A percentile compares a stretch with the other conserved stretches of the same genome.
Conservation (phyloP, 2,888 invertebrate species). For the Cacoxenus indagator region DNA sequence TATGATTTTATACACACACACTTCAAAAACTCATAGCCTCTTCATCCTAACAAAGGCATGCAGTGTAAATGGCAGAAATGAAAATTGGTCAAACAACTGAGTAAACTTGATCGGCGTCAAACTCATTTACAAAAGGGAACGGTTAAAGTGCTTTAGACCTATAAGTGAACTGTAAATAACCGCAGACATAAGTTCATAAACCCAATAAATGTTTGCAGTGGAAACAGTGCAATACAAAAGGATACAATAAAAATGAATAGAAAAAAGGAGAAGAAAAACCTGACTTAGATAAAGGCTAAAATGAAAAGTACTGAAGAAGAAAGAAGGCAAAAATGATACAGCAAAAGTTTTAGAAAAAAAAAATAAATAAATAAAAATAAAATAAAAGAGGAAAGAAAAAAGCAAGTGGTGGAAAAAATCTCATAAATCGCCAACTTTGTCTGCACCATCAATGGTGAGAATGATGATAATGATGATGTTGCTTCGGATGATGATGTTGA, state of each 20-base stretch:
- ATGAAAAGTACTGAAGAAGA: conserved; percentile 3
- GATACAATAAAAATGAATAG: background rate
- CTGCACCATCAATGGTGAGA: background rate
- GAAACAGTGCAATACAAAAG: conserved; percentile 1
- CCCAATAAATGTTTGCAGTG: conserved; percentile 17
- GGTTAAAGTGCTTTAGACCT: background rate
- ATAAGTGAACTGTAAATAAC: conserved; percentile 16
- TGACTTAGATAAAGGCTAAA: conserved; percentile 6
- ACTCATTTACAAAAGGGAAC: conserved; percentile 3
- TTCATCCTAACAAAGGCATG: background rate
- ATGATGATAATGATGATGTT: background rate
- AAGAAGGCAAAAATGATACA: background rate
- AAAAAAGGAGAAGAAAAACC: background rate
- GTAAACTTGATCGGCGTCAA: background rate
- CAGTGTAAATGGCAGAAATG: background rate
- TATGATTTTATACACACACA: too few relatives aligned
- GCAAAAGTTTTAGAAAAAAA: background rate
- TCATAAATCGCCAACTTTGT: conserved; percentile 11
- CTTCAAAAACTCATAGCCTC: too few relatives aligned
- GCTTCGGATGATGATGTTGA: background rate
- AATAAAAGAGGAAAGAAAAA: conserved; percentile 4
- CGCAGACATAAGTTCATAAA: conserved; percentile 18
- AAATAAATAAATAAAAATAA: background rate
- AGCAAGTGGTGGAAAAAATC: conserved; percentile 6
- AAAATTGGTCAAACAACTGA: background rate